These are phyloP conservation scores for Sylvilagus floridanus DNA, from an alignment of 2,797 vertebrate genomes.

Conservation along the genomic window DNA sequence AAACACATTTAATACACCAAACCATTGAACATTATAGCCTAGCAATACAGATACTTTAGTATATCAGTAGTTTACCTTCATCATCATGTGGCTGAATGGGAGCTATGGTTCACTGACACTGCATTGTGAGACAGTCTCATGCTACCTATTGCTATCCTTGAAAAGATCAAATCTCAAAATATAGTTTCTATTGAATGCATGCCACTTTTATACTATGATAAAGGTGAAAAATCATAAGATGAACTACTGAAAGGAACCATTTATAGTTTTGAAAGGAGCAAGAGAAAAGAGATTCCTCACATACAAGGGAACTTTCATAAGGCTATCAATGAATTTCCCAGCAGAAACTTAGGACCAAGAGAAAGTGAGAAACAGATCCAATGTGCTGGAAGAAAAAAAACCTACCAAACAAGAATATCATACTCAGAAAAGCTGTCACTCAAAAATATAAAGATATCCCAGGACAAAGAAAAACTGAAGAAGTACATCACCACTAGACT, in stretches of 20 bases:
- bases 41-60: not conserved
- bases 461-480: not conserved
- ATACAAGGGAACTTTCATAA: not conserved
- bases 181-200: not conserved
- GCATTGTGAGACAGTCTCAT: too few species aligned
- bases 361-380: not conserved
- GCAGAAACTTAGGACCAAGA: not conserved
- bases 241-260: not conserved
- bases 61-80: not conserved
- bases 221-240: not conserved
- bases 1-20: not conserved
- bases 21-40: not conserved
- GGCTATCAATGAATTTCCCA: not conserved
- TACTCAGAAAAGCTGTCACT: not conserved
- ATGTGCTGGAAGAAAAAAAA: not conserved
- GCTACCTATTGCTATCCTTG: not conserved
- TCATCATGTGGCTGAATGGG: not conserved
- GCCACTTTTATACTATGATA: not conserved
- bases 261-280: not conserved
- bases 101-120: not conserved
- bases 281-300: not conserved
- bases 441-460: not conserved
- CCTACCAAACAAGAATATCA: not conserved
- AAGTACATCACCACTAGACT: not conserved
- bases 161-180: not conserved